phyloP scores from a whole-genome alignment of 2,113 vertebrate genomes.

The Rhinoptilus africanus region DNA sequence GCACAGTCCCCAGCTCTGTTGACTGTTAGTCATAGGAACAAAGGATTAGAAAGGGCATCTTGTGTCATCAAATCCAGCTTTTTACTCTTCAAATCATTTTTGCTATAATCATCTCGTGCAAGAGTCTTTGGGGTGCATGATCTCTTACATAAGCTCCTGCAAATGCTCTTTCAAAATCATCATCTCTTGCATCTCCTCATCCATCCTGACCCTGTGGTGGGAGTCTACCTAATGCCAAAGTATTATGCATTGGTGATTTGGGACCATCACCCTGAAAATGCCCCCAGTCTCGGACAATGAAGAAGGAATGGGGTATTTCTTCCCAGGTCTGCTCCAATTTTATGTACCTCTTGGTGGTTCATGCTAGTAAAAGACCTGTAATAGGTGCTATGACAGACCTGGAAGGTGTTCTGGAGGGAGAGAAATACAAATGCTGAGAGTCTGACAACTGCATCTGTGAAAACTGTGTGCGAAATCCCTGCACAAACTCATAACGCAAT shows the following conservation, averaged over 20 bases:
- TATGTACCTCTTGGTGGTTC: not conserved
- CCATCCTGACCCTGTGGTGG: not conserved
- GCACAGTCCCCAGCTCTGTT: not conserved
- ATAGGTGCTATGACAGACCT: not conserved
- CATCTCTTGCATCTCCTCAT: not conserved
- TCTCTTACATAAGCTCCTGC: not conserved
- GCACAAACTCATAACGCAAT: rapidly evolving
- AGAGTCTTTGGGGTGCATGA: not conserved
- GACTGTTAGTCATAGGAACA: not conserved
- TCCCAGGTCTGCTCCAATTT: not conserved
- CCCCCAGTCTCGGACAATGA: not conserved
- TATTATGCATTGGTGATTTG: not conserved
- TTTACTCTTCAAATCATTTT: conserved; percentile 34
- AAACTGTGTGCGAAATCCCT: not conserved
- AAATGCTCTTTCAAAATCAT: not conserved
- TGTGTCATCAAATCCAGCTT: conserved; percentile 39
- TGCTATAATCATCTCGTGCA: conserved; percentile 8
- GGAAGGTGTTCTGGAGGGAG: not conserved
- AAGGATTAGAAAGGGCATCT: conserved; percentile 49
- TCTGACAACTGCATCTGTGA: not conserved
- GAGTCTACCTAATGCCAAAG: not conserved
- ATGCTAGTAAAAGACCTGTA: not conserved
- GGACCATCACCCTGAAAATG: not conserved
- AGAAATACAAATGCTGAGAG: not conserved
- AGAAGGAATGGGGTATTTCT: not conserved